A percentile compares a stretch with the other conserved stretches of the same genome.
Conservation (phyloP, 2,113 vertebrate species). For the Amblyornis subalaris region DNA sequence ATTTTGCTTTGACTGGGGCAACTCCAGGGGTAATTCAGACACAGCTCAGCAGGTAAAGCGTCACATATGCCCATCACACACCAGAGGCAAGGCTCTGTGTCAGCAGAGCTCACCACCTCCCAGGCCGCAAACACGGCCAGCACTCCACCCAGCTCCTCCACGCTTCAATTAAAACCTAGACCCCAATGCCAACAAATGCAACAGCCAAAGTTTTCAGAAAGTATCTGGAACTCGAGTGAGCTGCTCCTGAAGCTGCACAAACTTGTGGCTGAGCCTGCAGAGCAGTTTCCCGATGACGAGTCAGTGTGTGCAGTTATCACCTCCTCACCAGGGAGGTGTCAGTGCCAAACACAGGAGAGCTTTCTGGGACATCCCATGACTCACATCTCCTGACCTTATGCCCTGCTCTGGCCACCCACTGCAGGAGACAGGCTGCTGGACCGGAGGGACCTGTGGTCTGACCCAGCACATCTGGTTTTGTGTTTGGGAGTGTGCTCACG, state of each 20-base stretch:
- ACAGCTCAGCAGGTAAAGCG: neutral
- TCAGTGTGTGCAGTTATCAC: neutral
- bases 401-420: neutral
- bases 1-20: neutral
- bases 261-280: neutral
- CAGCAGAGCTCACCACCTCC: neutral
- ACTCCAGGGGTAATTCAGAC: neutral
- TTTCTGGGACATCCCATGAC: neutral
- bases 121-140: neutral
- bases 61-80: neutral
- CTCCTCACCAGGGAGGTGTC: neutral
- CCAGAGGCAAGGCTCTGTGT: neutral
- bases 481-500: neutral
- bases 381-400: neutral
- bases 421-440: neutral
- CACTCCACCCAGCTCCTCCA: neutral
- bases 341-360: neutral
- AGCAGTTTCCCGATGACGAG: neutral
- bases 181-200: neutral
- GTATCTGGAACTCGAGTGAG: neutral
- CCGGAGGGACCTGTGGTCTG: neutral
- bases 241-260: neutral
- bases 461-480: constrained; percentile 27
- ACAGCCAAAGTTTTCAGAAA: neutral
- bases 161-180: neutral